A percentile compares a stretch with the other conserved stretches of the same genome.
Conservation (phyloP, 2,797 vertebrate genomes). For the Hemitrygon akajei region DNA sequence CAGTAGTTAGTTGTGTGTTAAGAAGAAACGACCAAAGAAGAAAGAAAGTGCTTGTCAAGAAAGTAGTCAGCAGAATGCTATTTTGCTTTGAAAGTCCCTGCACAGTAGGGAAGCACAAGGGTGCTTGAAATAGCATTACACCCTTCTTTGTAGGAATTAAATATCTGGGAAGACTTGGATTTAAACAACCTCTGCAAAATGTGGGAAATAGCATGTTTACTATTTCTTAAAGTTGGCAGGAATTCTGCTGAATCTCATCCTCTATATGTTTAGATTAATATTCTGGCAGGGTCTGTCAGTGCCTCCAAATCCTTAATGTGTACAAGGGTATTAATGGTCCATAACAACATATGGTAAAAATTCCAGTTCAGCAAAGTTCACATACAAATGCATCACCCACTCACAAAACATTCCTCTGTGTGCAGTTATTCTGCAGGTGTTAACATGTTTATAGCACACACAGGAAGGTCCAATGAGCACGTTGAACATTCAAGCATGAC, state of each 20-base stretch:
- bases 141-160: not conserved
- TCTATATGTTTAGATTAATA: not conserved
- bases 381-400: not conserved
- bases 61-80: not conserved
- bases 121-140: not conserved
- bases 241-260: not conserved
- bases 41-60: not conserved
- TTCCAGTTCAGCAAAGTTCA: not conserved
- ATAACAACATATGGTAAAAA: slow-evolving; percentile 18
- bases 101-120: not conserved
- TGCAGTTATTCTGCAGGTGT: slow-evolving; percentile 10
- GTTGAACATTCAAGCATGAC: not conserved
- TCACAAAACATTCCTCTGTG: slow-evolving; percentile 23
- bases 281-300: not conserved
- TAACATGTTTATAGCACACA: slow-evolving; percentile 20
- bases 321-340: slow-evolving; percentile 7
- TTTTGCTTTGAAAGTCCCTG: not conserved
- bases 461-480: slow-evolving; percentile 8
- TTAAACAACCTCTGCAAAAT: not conserved
- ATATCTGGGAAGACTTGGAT: not conserved
- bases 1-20: not conserved
- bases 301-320: not conserved
- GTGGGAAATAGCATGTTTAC: not conserved
- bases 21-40: not conserved
- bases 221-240: not conserved